Conservation (phyloP, 92 coral and sea anemone species). For the Isaurus tuberculatus region DNA sequence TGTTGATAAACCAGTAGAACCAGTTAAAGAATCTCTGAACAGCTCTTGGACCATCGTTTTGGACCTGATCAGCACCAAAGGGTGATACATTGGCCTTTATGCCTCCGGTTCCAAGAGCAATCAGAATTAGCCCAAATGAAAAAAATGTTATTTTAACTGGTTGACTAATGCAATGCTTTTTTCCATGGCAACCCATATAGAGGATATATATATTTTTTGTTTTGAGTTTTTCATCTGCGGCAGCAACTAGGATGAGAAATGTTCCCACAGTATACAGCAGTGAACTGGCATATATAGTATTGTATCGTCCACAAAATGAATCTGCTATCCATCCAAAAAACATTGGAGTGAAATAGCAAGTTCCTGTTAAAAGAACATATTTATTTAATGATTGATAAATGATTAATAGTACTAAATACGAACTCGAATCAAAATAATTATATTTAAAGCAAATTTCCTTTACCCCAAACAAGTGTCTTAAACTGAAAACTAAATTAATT, state of each 20-base stretch:
- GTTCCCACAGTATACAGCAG: constrained; percentile 80
- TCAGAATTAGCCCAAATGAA: constrained; percentile 65
- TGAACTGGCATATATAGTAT: constrained; percentile 74
- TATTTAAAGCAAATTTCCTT: too few relatives aligned
- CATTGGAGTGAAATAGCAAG: constrained; percentile 83
- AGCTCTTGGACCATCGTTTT: constrained; percentile 79
- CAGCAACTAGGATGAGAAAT: constrained; percentile 52
- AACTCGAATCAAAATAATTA: too few relatives aligned
- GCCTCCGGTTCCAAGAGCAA: constrained; percentile 95
- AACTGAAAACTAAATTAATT: too few relatives aligned
- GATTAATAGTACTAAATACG: too few relatives aligned
- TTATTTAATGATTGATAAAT: too few relatives aligned
- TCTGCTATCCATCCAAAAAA: constrained; percentile 96
- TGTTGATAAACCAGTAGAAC: constrained; percentile 96
- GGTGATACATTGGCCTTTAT: constrained; percentile 96
- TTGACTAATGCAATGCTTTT: not conserved
- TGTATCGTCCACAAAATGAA: constrained; percentile 76
- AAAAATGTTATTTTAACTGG: constrained; percentile 52
- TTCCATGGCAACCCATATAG: not conserved
- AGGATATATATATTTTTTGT: not conserved
- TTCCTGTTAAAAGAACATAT: constrained; percentile 55
- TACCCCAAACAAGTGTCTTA: too few relatives aligned
- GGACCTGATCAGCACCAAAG: constrained; percentile 96
- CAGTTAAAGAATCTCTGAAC: constrained; percentile 92
- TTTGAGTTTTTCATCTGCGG: constrained; percentile 22